Percentiles rank a stretch among this genome's conserved stretches.
Evolutionary conservation across 2,888 invertebrate species (phyloP).

Genomic region (Drosophila lacicola): DNA sequence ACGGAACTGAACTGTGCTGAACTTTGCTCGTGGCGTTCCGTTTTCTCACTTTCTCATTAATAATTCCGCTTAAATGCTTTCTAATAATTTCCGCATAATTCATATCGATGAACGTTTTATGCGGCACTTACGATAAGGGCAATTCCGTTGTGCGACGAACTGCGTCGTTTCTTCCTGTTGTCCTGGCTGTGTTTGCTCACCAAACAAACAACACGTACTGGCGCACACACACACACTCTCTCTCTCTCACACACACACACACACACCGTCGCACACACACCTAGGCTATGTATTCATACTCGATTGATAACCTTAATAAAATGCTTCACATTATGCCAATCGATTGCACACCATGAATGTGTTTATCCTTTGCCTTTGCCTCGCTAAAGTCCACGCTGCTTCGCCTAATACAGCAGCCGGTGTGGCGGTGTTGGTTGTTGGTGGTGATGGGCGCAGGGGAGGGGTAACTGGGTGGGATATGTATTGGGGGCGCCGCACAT

Average conservation of each 20-base stretch:
- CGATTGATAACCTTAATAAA: constrained; percentile 81
- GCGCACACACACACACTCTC: constrained; percentile 25
- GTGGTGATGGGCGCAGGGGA: not conserved
- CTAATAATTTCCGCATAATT: constrained; percentile 81
- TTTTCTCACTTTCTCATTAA: constrained; percentile 64
- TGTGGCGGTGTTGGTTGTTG: not conserved
- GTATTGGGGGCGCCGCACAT: constrained; percentile 46
- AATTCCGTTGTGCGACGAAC: constrained; percentile 40
- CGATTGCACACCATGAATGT: constrained; percentile 82
- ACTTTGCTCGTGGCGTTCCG: not conserved
- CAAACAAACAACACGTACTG: constrained; percentile 67
- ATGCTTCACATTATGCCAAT: constrained; percentile 82
- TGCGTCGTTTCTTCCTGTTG: constrained; percentile 24
- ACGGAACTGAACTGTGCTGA: constrained; percentile 2
- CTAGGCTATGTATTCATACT: constrained; percentile 68
- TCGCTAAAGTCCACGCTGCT: constrained; percentile 48
- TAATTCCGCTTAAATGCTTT: constrained; percentile 80
- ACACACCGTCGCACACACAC: constrained; percentile 38
- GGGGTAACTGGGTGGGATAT: not conserved
- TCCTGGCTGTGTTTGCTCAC: constrained; percentile 60
- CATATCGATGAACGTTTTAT: constrained; percentile 75
- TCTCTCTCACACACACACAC: constrained; percentile 17
- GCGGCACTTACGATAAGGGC: constrained; percentile 73
- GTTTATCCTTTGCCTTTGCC: constrained; percentile 74
- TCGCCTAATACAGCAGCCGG: constrained; percentile 49